These are phyloP conservation scores for Plectrocnemia conspersa DNA, from an alignment of 1,140 invertebrate genomes.

Conservation along the genomic window DNA sequence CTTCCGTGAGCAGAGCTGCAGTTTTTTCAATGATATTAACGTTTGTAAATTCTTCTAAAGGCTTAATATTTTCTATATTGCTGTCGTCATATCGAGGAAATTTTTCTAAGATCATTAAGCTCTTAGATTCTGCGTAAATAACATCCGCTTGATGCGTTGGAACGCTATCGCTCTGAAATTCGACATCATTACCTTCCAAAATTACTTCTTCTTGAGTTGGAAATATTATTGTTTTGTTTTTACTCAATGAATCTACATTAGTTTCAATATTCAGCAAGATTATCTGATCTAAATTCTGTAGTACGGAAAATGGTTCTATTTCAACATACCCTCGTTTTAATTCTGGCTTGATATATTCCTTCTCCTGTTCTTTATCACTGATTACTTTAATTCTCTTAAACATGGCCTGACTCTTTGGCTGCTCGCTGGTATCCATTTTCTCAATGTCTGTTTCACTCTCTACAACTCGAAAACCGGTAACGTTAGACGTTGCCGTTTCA, in stretches of 20 bases:
- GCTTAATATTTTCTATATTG: slow-evolving; percentile 13
- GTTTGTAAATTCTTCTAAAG: slow-evolving; percentile 4
- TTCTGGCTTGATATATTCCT: slow-evolving; percentile 12
- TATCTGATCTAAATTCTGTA: slow-evolving; percentile 17
- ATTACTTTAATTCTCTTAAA: slow-evolving; percentile 37
- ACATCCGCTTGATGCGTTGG: slow-evolving; percentile 15
- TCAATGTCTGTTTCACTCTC: slow-evolving; percentile 43
- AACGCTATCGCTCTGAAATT: slow-evolving; percentile 13
- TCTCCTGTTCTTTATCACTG: slow-evolving; percentile 23
- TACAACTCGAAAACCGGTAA: slow-evolving; percentile 37
- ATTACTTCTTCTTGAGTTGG: slow-evolving; percentile 29
- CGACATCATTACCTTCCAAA: slow-evolving; percentile 8
- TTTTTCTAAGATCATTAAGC: slow-evolving; percentile 22
- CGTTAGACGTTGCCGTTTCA: no score
- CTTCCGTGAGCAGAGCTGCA: slow-evolving; percentile 10
- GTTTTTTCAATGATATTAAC: slow-evolving; percentile 18
- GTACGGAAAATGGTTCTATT: slow-evolving; percentile 21
- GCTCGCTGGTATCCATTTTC: slow-evolving; percentile 40
- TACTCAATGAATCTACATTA: background rate
- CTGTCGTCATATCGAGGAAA: slow-evolving; percentile 22
- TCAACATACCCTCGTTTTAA: slow-evolving; percentile 9
- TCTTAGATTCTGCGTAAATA: slow-evolving; percentile 21
- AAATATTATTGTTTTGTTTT: slow-evolving; percentile 10
- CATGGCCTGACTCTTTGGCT: slow-evolving; percentile 42
- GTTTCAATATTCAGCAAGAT: slow-evolving; percentile 17